A percentile compares a stretch with the other conserved stretches of the same genome.
phyloP scores from a whole-genome alignment of 2,888 invertebrate species.

The Odontomyia ornata region DNA sequence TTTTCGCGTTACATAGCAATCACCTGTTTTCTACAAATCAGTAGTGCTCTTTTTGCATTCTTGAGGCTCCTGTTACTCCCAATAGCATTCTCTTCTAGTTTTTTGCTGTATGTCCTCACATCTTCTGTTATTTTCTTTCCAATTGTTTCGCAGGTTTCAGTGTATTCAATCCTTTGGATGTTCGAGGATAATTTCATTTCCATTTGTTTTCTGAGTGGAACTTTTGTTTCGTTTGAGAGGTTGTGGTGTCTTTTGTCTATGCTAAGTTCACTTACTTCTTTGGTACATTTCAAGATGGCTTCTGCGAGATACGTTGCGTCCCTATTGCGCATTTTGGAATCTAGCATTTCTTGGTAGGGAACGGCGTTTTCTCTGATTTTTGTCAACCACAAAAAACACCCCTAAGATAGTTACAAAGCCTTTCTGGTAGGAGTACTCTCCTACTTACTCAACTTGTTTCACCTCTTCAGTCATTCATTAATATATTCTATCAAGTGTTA shows the following conservation, averaged over 20 bases:
- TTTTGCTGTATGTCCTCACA: neutral
- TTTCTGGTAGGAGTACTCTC: too few species aligned
- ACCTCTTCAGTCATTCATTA: too few species aligned
- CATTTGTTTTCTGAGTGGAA: neutral
- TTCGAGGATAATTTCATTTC: constrained; percentile 25
- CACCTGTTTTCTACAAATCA: neutral
- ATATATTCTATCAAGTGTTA: too few species aligned
- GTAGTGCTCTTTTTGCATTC: constrained; percentile 6
- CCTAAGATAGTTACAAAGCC: too few species aligned
- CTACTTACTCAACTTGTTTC: too few species aligned
- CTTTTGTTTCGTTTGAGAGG: constrained; percentile 18
- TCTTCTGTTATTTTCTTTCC: neutral
- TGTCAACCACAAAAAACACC: too few species aligned
- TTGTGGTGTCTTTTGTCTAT: constrained; percentile 12
- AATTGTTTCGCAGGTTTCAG: constrained; percentile 14
- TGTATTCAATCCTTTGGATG: constrained; percentile 7
- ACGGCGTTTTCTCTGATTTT: neutral
- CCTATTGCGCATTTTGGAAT: neutral
- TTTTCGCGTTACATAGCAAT: constrained; percentile 5
- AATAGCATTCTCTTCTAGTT: neutral
- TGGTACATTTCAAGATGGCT: neutral
- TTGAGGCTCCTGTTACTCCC: constrained; percentile 11
- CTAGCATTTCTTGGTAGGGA: neutral
- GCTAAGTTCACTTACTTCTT: too few species aligned
- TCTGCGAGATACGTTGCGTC: neutral